phyloP scores from a whole-genome alignment of 1,140 invertebrate genomes.

The Drosophila littoralis region DNA sequence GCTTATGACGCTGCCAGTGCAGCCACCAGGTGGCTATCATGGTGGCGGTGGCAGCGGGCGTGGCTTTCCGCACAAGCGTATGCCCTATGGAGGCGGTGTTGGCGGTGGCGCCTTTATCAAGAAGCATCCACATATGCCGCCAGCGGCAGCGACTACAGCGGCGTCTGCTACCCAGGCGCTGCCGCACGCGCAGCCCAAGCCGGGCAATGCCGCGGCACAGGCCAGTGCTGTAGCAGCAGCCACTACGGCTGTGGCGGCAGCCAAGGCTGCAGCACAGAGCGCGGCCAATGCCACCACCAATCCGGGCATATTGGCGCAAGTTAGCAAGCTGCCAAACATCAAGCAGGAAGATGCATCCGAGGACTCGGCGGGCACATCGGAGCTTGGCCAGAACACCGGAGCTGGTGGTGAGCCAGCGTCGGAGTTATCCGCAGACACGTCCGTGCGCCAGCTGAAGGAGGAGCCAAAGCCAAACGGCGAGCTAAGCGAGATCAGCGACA shows the following conservation, averaged over 20 bases:
- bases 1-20: constrained; percentile 75
- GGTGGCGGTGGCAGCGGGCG: constrained; percentile 46
- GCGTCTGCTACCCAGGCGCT: constrained; percentile 31
- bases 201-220: constrained; percentile 63
- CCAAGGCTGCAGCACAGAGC: constrained; percentile 78
- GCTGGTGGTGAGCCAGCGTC: neutral
- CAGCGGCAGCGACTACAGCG: constrained; percentile 8
- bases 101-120: constrained; percentile 50
- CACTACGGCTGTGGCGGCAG: constrained; percentile 78
- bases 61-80: constrained; percentile 72
- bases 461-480: constrained; percentile 85
- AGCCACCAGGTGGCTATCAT: constrained; percentile 73
- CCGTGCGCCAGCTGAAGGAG: constrained; percentile 40
- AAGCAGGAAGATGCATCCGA: constrained; percentile 69
- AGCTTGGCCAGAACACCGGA: constrained; percentile 27
- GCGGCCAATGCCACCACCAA: constrained; percentile 79
- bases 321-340: constrained; percentile 56
- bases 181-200: constrained; percentile 42
- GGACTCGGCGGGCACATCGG: constrained; percentile 54
- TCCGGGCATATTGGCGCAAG: constrained; percentile 75
- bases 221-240: constrained; percentile 75
- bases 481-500: constrained; percentile 94
- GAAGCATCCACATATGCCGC: constrained; percentile 53
- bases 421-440: constrained; percentile 7
- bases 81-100: constrained; percentile 63